These are phyloP conservation scores for Holotrichia oblita DNA, from an alignment of 1,140 invertebrate species.

Conservation along the genomic window DNA sequence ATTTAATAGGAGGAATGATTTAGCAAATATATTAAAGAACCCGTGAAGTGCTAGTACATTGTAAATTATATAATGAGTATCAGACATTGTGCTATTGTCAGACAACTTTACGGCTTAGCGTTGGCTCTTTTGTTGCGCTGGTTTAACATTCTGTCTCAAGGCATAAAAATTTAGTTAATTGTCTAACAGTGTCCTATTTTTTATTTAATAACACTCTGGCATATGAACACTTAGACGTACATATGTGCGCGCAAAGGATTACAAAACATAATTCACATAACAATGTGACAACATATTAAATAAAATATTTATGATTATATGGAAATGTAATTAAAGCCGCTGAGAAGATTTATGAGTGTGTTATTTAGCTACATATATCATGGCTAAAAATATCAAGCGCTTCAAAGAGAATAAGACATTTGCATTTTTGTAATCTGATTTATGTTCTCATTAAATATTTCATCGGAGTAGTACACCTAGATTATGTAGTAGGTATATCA, in stretches of 20 bases:
- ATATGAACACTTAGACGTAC: neutral
- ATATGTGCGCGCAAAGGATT: neutral
- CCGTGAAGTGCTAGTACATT: neutral
- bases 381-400: neutral
- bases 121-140: slow-evolving; percentile 11
- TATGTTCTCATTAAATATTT: neutral
- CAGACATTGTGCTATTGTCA: slow-evolving; percentile 6
- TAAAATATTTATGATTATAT: slow-evolving; percentile 32
- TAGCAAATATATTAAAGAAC: slow-evolving; percentile 18
- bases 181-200: slow-evolving; percentile 11
- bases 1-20: neutral
- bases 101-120: slow-evolving; percentile 18
- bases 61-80: slow-evolving; percentile 20
- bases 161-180: slow-evolving; percentile 31
- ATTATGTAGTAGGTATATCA: no score
- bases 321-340: slow-evolving; percentile 30
- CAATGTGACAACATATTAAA: neutral
- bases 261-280: slow-evolving; percentile 12
- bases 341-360: neutral
- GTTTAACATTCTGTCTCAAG: neutral
- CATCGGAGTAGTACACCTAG: no score
- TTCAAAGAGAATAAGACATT: slow-evolving; percentile 2
- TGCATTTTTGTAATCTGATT: slow-evolving; percentile 18
- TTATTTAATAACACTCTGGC: neutral
- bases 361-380: no score